phyloP scores from a whole-genome alignment of 2,113 vertebrate genomes.

The Tauraco erythrolophus region DNA sequence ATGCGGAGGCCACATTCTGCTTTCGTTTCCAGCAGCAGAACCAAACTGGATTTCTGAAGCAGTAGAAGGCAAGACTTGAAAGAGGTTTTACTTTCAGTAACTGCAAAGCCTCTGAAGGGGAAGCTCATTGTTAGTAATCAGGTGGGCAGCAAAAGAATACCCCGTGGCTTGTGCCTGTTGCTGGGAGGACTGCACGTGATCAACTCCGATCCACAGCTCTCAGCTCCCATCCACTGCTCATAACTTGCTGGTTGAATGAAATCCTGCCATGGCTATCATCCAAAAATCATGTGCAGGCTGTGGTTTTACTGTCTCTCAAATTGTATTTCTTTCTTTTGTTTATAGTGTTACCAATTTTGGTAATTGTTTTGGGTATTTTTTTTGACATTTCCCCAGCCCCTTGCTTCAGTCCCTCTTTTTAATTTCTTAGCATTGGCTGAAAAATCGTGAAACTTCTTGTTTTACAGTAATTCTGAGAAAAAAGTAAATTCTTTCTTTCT shows the following conservation, averaged over 20 bases:
- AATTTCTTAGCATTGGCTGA: not conserved
- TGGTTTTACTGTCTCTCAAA: not conserved
- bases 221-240: not conserved
- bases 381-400: not conserved
- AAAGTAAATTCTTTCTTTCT: not conserved
- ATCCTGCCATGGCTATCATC: not conserved
- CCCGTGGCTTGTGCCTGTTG: not conserved
- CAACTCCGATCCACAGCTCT: fast-evolving
- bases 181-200: not conserved
- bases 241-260: not conserved
- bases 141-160: not conserved
- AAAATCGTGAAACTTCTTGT: not conserved
- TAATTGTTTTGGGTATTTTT: not conserved
- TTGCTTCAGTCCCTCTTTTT: not conserved
- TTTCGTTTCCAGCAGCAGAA: not conserved
- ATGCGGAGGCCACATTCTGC: not conserved
- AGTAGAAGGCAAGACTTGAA: not conserved
- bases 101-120: not conserved
- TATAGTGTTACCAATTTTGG: not conserved
- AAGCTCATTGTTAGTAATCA: not conserved
- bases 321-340: not conserved
- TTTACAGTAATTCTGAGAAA: not conserved
- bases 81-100: not conserved
- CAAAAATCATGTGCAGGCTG: not conserved
- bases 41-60: not conserved